These are phyloP conservation scores for Forbesichthys agassizii DNA, from an alignment of 2,113 vertebrate genomes.

Conservation along the genomic window DNA sequence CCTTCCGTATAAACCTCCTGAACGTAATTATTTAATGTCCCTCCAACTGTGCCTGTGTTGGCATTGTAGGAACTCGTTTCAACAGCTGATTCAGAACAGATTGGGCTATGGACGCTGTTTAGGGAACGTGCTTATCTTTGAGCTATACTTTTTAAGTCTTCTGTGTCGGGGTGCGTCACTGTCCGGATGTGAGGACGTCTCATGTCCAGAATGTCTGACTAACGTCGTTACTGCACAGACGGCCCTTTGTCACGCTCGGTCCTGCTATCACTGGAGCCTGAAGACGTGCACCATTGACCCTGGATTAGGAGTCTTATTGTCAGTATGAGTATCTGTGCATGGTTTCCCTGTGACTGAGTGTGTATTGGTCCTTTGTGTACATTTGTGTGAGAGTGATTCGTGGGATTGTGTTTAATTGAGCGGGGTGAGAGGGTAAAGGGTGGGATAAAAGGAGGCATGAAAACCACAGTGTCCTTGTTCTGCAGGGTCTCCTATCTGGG, in stretches of 20 bases:
- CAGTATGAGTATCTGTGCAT: constrained; percentile 5
- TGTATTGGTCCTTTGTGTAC: constrained; percentile 25
- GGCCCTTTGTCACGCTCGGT: constrained; percentile 45
- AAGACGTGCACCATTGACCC: constrained; percentile 31
- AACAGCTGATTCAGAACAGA: background rate
- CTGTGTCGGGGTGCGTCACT: constrained; percentile 28
- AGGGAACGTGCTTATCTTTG: background rate
- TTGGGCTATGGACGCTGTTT: background rate
- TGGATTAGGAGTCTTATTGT: constrained; percentile 18
- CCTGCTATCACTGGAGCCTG: background rate
- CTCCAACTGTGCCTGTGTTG: background rate
- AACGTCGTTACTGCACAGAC: constrained; percentile 43
- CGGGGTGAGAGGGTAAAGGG: constrained; percentile 11
- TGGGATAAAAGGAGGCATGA: constrained; percentile 22
- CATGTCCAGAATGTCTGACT: constrained; percentile 47
- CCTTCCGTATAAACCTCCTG: too few species aligned
- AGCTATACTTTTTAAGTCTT: background rate
- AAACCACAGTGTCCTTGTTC: constrained; percentile 63
- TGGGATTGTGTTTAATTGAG: constrained; percentile 65
- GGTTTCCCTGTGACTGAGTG: constrained; percentile 15
- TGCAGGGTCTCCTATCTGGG: constrained; percentile 43
- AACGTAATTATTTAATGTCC: too few species aligned
- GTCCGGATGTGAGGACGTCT: constrained; percentile 45
- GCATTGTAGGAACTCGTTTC: too few species aligned
- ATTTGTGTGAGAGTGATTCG: constrained; percentile 49